Percentiles rank a stretch among this genome's conserved stretches.
Evolutionary conservation across 1,140 invertebrate species (phyloP).

Genomic region (Brachionus asplanchnoidis): DNA sequence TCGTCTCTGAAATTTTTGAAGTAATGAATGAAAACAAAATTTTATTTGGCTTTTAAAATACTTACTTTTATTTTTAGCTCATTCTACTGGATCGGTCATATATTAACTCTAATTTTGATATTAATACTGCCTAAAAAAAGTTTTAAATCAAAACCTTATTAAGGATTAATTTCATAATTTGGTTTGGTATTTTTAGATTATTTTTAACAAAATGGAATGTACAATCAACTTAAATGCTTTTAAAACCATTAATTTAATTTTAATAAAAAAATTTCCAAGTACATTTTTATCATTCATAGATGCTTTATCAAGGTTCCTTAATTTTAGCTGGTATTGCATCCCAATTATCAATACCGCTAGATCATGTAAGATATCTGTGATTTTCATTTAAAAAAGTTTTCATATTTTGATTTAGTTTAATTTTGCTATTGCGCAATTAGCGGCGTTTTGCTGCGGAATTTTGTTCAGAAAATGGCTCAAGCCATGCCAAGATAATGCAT

Average conservation of each 20-base stretch:
- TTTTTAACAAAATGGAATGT: neutral
- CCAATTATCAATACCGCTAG: neutral
- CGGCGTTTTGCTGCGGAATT: neutral
- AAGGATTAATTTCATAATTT: neutral
- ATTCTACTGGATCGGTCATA: conserved; percentile 37
- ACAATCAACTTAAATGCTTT: neutral
- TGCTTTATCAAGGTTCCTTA: neutral
- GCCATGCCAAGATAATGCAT: neutral
- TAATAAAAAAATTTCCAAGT: neutral
- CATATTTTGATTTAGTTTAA: neutral
- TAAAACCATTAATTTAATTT: neutral
- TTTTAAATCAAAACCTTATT: conserved; percentile 33
- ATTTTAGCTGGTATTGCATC: neutral
- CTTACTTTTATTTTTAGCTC: conserved; percentile 33
- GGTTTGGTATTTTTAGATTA: neutral
- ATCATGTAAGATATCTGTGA: neutral
- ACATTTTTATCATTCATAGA: neutral
- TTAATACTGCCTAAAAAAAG: conserved; percentile 12
- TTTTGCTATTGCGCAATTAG: neutral
- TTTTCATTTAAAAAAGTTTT: neutral
- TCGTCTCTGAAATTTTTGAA: conserved; percentile 18
- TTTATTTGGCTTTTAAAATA: neutral
- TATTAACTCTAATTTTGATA: neutral
- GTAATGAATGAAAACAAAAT: neutral
- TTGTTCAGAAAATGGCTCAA: neutral